Evolutionary conservation across 2,113 vertebrate species (phyloP), one percentile per base, ranked within the genome.

Genomic region (Rattus rattus): DNA sequence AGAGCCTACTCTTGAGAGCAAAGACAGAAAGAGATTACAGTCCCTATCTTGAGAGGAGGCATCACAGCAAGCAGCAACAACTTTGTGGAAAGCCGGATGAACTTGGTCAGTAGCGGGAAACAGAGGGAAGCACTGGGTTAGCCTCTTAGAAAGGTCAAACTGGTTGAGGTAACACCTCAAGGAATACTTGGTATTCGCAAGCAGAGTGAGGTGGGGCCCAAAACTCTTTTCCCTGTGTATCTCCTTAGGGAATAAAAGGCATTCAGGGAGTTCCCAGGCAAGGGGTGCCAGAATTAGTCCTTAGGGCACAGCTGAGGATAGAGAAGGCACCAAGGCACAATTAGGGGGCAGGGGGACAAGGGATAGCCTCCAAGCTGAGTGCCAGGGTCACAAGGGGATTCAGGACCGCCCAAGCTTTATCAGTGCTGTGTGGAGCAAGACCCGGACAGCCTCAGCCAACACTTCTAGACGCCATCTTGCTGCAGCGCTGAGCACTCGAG

Each of bases 381-480:
- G 92, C 97, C 97, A 95, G 94, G 96, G 97, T 99, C 98, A 99
- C 98, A 99, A 99, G 97, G 99, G 99, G 90, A 99, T 77, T 0
- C 99, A 99, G 92, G 97, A 97, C 94, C 84, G 99, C 98, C 99
- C 99, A 92, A 76, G 94, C 95, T 98, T 98, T 93, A 98, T 43
- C 0, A 99, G 99, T 67, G 96, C 96, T 0, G 99, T 99, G 99
- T 99, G 99, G 97, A 99, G 99, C 96, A 99, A 99, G 2, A 99
- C 99, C 65, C 99, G 96, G 88, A 99, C 99, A 0, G 99, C 99
- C 96, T 99, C 99, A 0, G 98, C 97, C 69, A 99, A 99, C 97
- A 99, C 99, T 88, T 99, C 97, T 99, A 99, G 97, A 99, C 99
- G 87, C 99, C 99, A 19, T 99, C 99, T 98, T 99, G 99, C 98